A percentile compares a stretch with the other conserved stretches of the same genome.
Conservation (phyloP, 2,888 invertebrate genomes). For the Pristionchus mayeri region DNA sequence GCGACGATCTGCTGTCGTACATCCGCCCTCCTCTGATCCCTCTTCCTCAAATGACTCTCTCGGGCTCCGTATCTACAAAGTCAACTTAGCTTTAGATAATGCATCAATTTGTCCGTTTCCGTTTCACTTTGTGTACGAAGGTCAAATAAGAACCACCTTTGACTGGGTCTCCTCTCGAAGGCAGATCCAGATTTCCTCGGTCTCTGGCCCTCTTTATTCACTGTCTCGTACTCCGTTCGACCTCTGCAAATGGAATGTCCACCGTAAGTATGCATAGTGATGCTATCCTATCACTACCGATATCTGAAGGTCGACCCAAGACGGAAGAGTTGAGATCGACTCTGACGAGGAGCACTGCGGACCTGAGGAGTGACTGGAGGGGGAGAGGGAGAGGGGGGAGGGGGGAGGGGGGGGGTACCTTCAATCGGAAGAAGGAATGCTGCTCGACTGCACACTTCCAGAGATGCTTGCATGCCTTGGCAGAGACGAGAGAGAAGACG, state of each 20-base stretch:
- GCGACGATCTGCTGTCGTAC: slow-evolving; percentile 45
- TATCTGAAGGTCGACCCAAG: slow-evolving; percentile 98
- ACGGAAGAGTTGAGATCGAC: slow-evolving; percentile 85
- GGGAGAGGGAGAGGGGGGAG: no score
- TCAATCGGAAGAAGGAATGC: slow-evolving; percentile 96
- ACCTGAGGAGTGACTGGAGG: not conserved
- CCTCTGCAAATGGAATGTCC: slow-evolving; percentile 81
- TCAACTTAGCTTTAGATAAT: not conserved
- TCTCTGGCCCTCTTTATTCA: slow-evolving; percentile 66
- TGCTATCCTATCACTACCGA: slow-evolving; percentile 51
- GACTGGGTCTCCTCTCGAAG: slow-evolving; percentile 95
- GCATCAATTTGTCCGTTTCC: no score
- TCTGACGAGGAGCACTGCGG: slow-evolving; percentile 52
- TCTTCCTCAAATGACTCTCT: slow-evolving; percentile 48
- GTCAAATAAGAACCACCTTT: slow-evolving; percentile 88
- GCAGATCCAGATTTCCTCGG: slow-evolving; percentile 91
- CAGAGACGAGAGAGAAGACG: slow-evolving; percentile 93
- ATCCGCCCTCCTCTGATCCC: slow-evolving; percentile 43
- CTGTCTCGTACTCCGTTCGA: slow-evolving; percentile 92
- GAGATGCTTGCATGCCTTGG: slow-evolving; percentile 98
- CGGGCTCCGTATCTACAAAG: slow-evolving; percentile 49
- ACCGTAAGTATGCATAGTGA: not conserved
- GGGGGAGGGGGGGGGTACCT: no score
- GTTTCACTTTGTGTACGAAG: no score
- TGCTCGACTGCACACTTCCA: slow-evolving; percentile 99